Evolutionary conservation across 2,797 vertebrate species (phyloP).

Genomic region (Alectoris magna): DNA sequence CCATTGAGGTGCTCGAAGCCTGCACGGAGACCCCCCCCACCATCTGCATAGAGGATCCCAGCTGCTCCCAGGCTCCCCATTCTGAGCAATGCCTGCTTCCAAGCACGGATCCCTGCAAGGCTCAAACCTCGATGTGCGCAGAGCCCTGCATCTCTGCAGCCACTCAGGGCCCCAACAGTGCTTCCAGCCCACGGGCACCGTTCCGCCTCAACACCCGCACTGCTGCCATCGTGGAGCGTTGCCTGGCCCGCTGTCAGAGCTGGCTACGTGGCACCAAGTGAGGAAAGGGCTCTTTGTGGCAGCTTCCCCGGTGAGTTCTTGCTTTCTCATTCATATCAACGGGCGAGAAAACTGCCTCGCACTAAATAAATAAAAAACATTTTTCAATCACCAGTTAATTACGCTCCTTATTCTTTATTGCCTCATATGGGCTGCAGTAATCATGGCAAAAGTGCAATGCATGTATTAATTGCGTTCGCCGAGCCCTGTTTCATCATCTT

Average conservation of each 20-base stretch:
- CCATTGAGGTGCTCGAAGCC: background rate
- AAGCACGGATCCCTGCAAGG: fast-evolving
- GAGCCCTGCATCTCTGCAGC: background rate
- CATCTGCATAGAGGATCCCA: background rate
- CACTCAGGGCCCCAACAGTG: background rate
- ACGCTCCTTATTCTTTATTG: background rate
- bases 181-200: fast-evolving
- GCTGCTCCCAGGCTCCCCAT: background rate
- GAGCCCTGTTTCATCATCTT: background rate
- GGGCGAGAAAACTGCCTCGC: background rate
- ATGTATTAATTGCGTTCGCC: background rate
- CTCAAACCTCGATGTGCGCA: background rate
- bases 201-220: constrained; percentile 1
- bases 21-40: background rate
- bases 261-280: constrained; percentile 12
- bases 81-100: fast-evolving
- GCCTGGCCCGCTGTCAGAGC: constrained; percentile 37
- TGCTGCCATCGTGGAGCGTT: background rate
- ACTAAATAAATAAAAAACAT: background rate
- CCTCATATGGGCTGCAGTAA: background rate
- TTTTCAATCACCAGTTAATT: background rate
- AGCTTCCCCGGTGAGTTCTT: background rate
- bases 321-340: background rate
- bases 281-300: background rate
- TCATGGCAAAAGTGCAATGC: background rate